Evolutionary conservation across 2,888 invertebrate genomes (phyloP).

Genomic region (Blera fallax): DNA sequence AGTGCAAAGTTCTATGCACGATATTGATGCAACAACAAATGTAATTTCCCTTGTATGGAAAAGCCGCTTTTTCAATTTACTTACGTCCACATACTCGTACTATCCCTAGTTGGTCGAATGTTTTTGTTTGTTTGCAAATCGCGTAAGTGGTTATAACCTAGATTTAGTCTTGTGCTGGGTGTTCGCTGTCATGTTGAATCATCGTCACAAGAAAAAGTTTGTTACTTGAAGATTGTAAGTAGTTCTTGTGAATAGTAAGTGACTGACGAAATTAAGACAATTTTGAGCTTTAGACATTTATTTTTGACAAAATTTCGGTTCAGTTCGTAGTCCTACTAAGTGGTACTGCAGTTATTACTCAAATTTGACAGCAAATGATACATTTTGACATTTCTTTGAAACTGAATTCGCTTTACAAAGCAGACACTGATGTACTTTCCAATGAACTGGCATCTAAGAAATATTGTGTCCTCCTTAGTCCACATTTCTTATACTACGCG

Average conservation of each 20-base stretch:
- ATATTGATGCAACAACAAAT: conserved; percentile 21
- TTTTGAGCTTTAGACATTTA: no score
- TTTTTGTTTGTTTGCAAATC: conserved; percentile 10
- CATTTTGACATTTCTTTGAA: no score
- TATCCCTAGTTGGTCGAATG: no score
- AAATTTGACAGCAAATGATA: no score
- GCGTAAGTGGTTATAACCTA: conserved; percentile 24
- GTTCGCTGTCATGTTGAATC: conserved; percentile 1
- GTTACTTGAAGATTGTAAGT: not conserved
- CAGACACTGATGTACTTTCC: no score
- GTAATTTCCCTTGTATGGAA: conserved; percentile 47
- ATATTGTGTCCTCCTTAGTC: no score
- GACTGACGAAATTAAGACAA: not conserved
- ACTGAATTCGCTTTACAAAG: no score
- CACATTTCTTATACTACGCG: no score
- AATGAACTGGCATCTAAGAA: no score
- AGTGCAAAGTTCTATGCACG: conserved; percentile 26
- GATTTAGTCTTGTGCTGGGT: conserved; percentile 12
- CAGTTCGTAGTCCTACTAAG: no score
- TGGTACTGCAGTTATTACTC: no score
- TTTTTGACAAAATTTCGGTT: no score
- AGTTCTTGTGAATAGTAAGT: not conserved
- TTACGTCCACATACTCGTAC: conserved; percentile 5
- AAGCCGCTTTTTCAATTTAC: conserved; percentile 8
- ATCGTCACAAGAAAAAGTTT: not conserved